Evolutionary conservation across 2,113 vertebrate genomes (phyloP).

Genomic region (Mirounga angustirostris): DNA sequence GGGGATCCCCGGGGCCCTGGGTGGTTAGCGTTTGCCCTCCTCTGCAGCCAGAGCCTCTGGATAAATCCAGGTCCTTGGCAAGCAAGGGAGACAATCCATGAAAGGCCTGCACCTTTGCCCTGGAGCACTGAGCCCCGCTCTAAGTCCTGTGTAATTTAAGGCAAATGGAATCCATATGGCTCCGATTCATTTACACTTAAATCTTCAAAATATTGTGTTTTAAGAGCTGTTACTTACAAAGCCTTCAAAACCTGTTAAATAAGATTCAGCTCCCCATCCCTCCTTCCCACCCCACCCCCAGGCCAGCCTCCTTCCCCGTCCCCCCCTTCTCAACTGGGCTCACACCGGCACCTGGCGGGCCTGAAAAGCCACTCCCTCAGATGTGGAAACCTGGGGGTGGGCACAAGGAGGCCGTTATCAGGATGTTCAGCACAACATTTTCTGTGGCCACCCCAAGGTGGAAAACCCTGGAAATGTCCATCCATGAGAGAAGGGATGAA

Average conservation of each 20-base stretch:
- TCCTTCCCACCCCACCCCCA: background rate
- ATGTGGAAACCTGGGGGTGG: background rate
- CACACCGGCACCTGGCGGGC: background rate
- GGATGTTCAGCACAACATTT: background rate
- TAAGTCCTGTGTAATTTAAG: conserved; percentile 70
- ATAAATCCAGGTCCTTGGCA: background rate
- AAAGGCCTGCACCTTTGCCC: background rate
- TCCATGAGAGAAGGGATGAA: background rate
- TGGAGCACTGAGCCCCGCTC: background rate
- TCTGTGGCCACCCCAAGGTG: background rate
- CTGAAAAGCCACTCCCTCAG: background rate
- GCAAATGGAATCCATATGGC: conserved; percentile 76
- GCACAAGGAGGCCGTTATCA: background rate
- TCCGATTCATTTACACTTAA: conserved; percentile 75
- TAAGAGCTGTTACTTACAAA: conserved; percentile 73
- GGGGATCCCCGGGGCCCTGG: background rate
- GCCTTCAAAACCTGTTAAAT: conserved; percentile 63
- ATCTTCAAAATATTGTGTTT: conserved; percentile 77
- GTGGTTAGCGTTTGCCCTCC: background rate
- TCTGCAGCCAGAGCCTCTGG: background rate
- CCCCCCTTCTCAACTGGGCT: background rate
- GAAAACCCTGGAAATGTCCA: background rate
- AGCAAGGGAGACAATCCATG: background rate
- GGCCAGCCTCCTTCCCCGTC: background rate
- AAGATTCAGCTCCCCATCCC: background rate